Evolutionary conservation across 2,797 vertebrate genomes (phyloP).

Genomic region (Rhabdomys pumilio): DNA sequence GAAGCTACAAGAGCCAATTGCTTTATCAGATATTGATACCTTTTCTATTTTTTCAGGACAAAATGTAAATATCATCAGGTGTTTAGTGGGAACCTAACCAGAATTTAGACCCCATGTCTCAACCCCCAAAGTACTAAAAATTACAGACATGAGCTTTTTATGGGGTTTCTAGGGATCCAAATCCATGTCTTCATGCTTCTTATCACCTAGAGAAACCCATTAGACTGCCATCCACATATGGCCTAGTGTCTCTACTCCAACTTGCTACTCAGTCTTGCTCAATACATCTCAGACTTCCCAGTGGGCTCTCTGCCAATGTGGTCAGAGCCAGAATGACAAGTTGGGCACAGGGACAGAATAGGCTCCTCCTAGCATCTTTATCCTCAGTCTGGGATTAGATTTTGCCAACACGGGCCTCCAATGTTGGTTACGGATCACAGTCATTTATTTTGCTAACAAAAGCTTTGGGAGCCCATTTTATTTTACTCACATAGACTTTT

Average conservation of each 20-base stretch:
- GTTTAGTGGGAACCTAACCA: not conserved
- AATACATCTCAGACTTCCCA: not conserved
- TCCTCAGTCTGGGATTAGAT: not conserved
- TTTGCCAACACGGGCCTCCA: not conserved
- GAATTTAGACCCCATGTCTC: not conserved
- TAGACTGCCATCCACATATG: not conserved
- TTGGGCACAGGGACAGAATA: not conserved
- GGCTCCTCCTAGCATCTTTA: not conserved
- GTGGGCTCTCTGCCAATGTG: not conserved
- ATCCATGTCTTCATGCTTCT: not conserved
- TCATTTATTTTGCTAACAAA: not conserved
- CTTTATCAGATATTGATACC: constrained; percentile 44
- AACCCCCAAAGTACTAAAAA: not conserved
- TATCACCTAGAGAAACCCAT: not conserved
- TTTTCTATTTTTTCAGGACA: constrained; percentile 12
- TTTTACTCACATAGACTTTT: not conserved
- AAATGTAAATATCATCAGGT: not conserved
- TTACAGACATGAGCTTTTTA: not conserved
- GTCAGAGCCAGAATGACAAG: not conserved
- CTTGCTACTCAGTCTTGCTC: not conserved
- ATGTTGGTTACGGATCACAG: not conserved
- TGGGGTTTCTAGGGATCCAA: not conserved
- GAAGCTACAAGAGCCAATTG: not conserved
- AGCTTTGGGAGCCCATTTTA: not conserved
- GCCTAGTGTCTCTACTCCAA: not conserved